Conservation (phyloP, 2,888 invertebrate genomes). For the Serripes groenlandicus region DNA sequence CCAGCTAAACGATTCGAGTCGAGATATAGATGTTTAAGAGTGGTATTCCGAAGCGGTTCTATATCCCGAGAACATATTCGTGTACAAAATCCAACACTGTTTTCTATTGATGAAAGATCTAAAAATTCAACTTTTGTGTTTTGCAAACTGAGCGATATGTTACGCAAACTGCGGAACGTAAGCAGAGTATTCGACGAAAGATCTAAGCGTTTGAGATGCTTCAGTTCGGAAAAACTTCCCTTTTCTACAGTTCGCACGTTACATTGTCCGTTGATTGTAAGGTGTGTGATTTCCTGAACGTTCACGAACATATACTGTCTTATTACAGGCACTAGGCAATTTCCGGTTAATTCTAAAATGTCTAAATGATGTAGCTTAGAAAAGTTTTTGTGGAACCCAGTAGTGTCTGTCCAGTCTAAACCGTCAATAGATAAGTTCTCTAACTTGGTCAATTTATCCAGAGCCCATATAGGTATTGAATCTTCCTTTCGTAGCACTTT, state of each 20-base stretch:
- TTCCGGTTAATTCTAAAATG: neutral
- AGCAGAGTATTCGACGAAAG: conserved; percentile 32
- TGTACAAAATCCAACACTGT: conserved; percentile 20
- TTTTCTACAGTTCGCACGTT: conserved; percentile 20
- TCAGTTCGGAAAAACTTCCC: conserved; percentile 33
- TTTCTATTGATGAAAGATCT: conserved; percentile 21
- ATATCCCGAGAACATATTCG: neutral
- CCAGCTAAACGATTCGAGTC: neutral
- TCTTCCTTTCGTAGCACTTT: neutral
- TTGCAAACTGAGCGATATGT: conserved; percentile 28
- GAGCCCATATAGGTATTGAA: neutral
- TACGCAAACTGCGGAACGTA: conserved; percentile 24
- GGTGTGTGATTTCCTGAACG: conserved; percentile 5
- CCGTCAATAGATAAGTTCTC: neutral
- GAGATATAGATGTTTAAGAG: neutral
- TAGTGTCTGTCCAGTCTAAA: neutral
- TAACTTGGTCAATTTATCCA: neutral
- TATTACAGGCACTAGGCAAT: neutral
- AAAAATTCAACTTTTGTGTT: conserved; percentile 5
- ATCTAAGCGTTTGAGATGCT: conserved; percentile 19
- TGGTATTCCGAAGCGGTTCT: neutral
- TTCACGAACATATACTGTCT: neutral
- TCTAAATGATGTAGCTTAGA: neutral
- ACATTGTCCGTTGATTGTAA: conserved; percentile 30
- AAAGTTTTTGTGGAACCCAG: neutral